Evolutionary conservation across 2,113 vertebrate genomes (phyloP).

Genomic region (Cyrtonyx montezumae): DNA sequence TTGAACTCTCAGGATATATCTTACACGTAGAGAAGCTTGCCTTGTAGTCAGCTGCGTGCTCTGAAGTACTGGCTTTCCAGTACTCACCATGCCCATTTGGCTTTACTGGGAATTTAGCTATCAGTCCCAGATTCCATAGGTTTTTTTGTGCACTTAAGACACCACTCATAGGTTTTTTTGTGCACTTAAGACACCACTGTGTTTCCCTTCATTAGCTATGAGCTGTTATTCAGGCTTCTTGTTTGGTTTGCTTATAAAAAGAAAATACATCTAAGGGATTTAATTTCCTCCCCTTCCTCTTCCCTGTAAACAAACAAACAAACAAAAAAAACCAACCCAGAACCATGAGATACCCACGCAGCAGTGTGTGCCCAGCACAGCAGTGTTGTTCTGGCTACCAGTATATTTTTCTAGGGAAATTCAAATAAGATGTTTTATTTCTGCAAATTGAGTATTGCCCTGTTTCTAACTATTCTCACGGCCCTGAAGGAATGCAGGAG

Average conservation of each 20-base stretch:
- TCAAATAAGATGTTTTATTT: neutral
- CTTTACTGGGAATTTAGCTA: neutral
- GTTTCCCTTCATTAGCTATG: neutral
- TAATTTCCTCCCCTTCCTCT: neutral
- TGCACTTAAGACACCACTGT: neutral
- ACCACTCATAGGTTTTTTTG: neutral
- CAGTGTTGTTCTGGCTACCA: neutral
- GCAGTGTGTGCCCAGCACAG: neutral
- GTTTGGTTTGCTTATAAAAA: constrained; percentile 9
- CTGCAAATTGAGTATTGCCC: neutral
- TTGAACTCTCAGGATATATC: neutral
- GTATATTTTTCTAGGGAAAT: neutral
- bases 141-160: neutral
- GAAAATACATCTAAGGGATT: neutral
- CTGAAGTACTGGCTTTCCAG: neutral
- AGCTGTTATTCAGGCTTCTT: neutral
- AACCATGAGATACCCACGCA: accelerated
- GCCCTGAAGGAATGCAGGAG: neutral
- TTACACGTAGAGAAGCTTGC: neutral
- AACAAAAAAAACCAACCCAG: too few relatives aligned
- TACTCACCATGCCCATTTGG: neutral
- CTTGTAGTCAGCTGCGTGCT: neutral
- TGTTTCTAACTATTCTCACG: neutral
- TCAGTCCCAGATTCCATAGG: neutral
- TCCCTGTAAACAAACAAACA: neutral